Base-by-base conservation (phyloP, 2,113 vertebrate species). In the Neolamprologus variostigma region DNA sequence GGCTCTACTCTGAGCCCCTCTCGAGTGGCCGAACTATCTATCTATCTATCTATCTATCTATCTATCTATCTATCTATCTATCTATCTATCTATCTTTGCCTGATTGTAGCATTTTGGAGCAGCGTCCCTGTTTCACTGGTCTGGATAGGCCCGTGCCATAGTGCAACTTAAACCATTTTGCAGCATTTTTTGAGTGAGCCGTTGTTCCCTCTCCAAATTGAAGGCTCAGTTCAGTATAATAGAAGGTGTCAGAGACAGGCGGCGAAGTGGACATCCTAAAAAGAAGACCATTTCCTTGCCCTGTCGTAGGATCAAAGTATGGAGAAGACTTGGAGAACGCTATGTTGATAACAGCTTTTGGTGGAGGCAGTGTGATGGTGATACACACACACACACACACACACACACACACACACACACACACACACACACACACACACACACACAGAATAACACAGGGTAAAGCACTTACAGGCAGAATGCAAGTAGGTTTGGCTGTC, bases 21-120 rank as follows among this genome's bases (percentile, higher is more conserved):
- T 3, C 0, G 3, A 3, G 8, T 26, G 12, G 21, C 3, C 3
- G 0, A 55, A 26, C 54, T 23, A 0, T 28, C 13, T 23, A 12
- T 54, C 53, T 16, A 8, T 55, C 57, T 31, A 9, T 26, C 53
- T 54, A 1, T 54, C n/a, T 12, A 4, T 55, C 21, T 10, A 4
- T 50, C 47, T 8, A 19, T 50, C 47, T 19, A 4, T 1, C 26
- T 26, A 26, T 26, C 26, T 26, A 26, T 26, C 26, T 4, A 26
- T 26, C 26, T 4, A 4, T 26, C 26, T 4, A 26, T 26, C 26
- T 4, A 4, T 26, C 26, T 4, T 2, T 31, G 16, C 28, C 5
- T 61, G 57, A 19, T 61, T 19, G 16, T 4, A 63, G 28, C 9
- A 63, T 19, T 33, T 63, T 33, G 9, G 59, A 11, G 28, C 16